Evolutionary conservation across 2,797 vertebrate genomes (phyloP), one percentile per base, ranked within the genome.

Genomic region (Geotrypetes seraphini): DNA sequence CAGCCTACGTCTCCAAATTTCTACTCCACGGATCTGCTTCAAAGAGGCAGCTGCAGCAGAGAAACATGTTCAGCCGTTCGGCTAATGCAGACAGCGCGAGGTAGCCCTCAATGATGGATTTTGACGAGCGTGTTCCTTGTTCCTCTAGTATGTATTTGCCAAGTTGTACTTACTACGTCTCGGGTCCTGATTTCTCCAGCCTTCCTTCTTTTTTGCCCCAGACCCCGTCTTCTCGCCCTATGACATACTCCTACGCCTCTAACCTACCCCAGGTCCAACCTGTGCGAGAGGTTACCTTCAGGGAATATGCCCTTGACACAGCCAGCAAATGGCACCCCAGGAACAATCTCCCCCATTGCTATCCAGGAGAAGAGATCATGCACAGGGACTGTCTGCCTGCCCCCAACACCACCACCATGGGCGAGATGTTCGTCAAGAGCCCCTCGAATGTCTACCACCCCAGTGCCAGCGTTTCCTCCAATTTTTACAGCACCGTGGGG

Each of bases 121-220:
- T 97, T 91, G 91, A 97, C 85, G 92, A 98, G 73, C 90, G 92
- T 69, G 88, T 96, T 66, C 81, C 92, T 69, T 95, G 96, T 75
- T 90, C 90, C 75, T 92, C 95, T 65, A 97, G 90, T 76, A 96
- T 96, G 92, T 99, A 96, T 86, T 81, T 99, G 78, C 95, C 95
- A 72, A 96, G 91, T 85, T 96, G 95, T 84, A 96, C 94, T 71
- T 99, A 99, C 82, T 99, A 99, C 80, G 91, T 97, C 69, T 93
- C 94, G 73, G 92, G 90, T 75, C 83, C 92, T 65, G 95, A 99
- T 73, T 96, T 99, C 78, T 80, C 93, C 73, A 89, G 89, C 78
- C 89, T 99, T 75, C 92, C 93, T 80, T 88, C 93, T 73, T 99
- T 96, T 80, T 78, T 99, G 71, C 89, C 89, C 82, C 95, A 96